Percentiles rank a stretch among this genome's conserved stretches.
Conservation (phyloP, 2,888 invertebrate genomes). For the Andrena trimmerana region DNA sequence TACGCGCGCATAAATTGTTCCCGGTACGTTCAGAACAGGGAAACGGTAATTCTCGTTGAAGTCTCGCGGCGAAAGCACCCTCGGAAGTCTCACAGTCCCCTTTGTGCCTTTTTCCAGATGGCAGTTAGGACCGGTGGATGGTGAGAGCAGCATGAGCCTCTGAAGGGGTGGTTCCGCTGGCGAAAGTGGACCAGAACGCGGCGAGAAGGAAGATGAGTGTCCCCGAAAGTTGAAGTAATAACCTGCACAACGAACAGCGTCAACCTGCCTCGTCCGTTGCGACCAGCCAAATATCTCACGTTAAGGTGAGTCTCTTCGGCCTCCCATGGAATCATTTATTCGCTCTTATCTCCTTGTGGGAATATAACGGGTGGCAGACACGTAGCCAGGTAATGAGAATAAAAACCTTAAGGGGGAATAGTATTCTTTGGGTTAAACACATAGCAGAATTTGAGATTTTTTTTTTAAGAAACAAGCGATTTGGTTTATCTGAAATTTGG, state of each 20-base stretch:
- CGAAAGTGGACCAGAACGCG: constrained; percentile 61
- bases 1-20: no score
- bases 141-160: constrained; percentile 64
- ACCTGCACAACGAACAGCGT: constrained; percentile 79
- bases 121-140: constrained; percentile 52
- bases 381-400: not conserved
- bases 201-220: constrained; percentile 72
- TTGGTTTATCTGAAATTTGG: no score
- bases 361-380: not conserved
- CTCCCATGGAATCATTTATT: not conserved
- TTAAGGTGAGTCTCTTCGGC: constrained; percentile 76
- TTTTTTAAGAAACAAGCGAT: no score
- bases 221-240: constrained; percentile 76
- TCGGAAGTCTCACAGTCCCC: constrained; percentile 2
- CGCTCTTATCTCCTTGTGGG: not conserved
- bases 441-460: no score
- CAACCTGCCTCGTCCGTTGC: constrained; percentile 82
- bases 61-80: not conserved
- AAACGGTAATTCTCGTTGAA: constrained; percentile 12
- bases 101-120: constrained; percentile 66
- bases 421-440: no score
- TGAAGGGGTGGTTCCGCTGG: constrained; percentile 61
- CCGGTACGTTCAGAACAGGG: constrained; percentile 2
- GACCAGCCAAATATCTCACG: constrained; percentile 82
- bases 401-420: no score